Evolutionary conservation across 2,797 vertebrate genomes (phyloP).

Genomic region (Tragopan temminckii): DNA sequence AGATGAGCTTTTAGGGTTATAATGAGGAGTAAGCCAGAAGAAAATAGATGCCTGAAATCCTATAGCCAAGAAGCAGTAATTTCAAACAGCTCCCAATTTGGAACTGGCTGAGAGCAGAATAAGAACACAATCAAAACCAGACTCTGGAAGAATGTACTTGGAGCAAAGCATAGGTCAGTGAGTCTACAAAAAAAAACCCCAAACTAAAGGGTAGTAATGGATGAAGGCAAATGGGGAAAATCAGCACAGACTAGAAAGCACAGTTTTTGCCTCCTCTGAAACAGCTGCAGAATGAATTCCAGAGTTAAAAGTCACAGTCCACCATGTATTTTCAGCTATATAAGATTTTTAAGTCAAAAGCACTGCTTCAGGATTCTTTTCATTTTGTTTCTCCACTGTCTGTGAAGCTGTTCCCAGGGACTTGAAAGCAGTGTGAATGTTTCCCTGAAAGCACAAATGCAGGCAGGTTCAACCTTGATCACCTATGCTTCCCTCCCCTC

Average conservation of each 20-base stretch:
- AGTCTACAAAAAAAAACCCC: background rate
- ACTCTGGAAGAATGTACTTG: background rate
- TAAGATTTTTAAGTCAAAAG: background rate
- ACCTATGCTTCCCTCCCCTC: background rate
- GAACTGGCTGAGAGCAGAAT: background rate
- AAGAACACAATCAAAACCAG: background rate
- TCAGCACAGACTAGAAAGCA: background rate
- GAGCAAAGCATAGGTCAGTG: background rate
- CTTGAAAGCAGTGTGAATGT: background rate
- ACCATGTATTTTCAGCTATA: background rate
- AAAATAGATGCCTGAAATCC: background rate
- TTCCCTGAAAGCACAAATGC: accelerated
- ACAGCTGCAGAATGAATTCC: background rate
- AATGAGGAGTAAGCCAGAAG: background rate
- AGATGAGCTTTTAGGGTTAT: slow-evolving; percentile 4
- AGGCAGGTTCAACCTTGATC: background rate
- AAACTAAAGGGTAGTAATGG: background rate
- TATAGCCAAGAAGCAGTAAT: background rate
- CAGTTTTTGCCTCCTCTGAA: background rate
- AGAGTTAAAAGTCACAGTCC: background rate
- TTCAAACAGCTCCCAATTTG: background rate
- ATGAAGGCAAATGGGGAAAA: background rate
- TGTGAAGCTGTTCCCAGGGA: background rate
- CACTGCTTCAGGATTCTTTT: background rate
- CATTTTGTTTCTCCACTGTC: background rate